phyloP scores from a whole-genome alignment of 2,888 invertebrate species.

The Cephonodes hylas region DNA sequence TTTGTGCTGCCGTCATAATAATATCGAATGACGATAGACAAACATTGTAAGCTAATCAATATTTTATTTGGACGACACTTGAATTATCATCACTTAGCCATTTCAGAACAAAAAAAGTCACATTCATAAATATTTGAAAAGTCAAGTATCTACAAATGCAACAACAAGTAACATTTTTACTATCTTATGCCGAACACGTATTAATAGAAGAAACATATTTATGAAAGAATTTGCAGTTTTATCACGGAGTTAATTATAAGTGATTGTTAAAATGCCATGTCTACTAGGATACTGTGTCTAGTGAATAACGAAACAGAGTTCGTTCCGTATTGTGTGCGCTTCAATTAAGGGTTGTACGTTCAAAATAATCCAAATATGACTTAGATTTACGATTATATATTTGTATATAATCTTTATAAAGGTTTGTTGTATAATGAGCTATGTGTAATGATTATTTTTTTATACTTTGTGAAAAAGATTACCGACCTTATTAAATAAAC shows the following conservation, averaged over 20 bases:
- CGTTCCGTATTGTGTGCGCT: conserved; percentile 37
- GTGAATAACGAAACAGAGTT: conserved; percentile 41
- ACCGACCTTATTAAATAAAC: too few species aligned
- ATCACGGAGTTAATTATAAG: conserved; percentile 4
- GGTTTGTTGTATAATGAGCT: too few species aligned
- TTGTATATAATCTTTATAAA: too few species aligned
- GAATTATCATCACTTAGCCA: too few species aligned
- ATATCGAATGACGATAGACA: too few species aligned
- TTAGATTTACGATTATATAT: background rate
- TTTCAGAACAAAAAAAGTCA: too few species aligned
- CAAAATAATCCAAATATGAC: conserved; percentile 18
- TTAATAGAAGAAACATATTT: background rate
- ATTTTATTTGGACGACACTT: too few species aligned
- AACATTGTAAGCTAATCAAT: too few species aligned
- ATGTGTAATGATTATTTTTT: too few species aligned
- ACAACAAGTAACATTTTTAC: background rate
- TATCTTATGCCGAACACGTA: background rate
- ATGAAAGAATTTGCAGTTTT: background rate
- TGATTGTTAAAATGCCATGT: conserved; percentile 24
- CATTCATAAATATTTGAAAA: too few species aligned
- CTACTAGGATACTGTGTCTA: conserved; percentile 28
- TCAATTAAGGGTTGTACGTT: conserved; percentile 34
- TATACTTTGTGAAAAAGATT: too few species aligned
- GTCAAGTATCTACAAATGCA: background rate
- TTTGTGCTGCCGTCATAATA: too few species aligned